These are phyloP conservation scores for Xestia xanthographa DNA, from an alignment of 2,888 invertebrate genomes.

Conservation along the genomic window DNA sequence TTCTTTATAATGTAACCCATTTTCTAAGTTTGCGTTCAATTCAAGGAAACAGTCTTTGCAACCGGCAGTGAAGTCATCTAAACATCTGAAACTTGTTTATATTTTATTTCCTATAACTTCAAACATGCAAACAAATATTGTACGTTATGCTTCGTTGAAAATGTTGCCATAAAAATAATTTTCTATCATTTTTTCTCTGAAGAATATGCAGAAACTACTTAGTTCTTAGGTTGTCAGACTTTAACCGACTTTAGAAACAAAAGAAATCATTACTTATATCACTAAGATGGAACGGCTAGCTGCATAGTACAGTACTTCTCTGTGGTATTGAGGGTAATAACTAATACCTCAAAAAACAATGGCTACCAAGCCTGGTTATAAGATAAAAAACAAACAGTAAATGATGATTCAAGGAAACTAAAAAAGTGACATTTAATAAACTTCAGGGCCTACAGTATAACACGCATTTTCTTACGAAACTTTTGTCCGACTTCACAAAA, in stretches of 20 bases:
- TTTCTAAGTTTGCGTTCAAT: slow-evolving; percentile 43
- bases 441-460: not conserved
- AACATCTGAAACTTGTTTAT: slow-evolving; percentile 57
- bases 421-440: not conserved
- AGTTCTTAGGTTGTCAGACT: not conserved
- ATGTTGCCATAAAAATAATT: slow-evolving; percentile 20
- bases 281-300: not conserved
- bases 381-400: not conserved
- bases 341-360: not conserved
- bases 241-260: not conserved
- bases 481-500: slow-evolving; percentile 44
- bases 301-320: not conserved
- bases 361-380: not conserved
- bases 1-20: slow-evolving; percentile 50
- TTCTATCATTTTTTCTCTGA: slow-evolving; percentile 39
- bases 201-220: not conserved
- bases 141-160: slow-evolving; percentile 52
- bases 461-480: slow-evolving; percentile 7
- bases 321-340: not conserved
- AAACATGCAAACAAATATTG: slow-evolving; percentile 40
- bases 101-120: slow-evolving; percentile 43
- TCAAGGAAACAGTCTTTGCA: slow-evolving; percentile 50
- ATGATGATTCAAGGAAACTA: not conserved
- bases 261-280: not conserved
- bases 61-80: slow-evolving; percentile 35